Evolutionary conservation across 2,113 vertebrate genomes (phyloP).

Genomic region (Vulpes vulpes): DNA sequence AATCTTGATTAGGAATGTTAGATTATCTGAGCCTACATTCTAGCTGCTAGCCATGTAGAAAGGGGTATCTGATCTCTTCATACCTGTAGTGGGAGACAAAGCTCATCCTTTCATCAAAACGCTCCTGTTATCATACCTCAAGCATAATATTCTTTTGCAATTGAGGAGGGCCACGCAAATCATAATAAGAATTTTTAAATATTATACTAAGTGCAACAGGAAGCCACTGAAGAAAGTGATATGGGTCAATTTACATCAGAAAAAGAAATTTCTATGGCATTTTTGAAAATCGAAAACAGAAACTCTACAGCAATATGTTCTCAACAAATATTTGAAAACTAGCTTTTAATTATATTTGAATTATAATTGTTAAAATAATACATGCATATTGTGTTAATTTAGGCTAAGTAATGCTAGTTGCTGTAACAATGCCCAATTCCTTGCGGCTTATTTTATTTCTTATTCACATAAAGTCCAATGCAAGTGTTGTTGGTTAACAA

Average conservation of each 20-base stretch:
- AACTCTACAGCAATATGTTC: neutral
- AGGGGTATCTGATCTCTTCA: neutral
- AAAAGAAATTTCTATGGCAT: neutral
- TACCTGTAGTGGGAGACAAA: neutral
- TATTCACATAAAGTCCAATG: neutral
- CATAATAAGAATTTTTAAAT: constrained; percentile 24
- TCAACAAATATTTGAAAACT: neutral
- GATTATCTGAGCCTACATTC: neutral
- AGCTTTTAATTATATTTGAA: constrained; percentile 25
- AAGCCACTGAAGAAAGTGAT: neutral
- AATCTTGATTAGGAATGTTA: neutral
- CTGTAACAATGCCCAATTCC: neutral
- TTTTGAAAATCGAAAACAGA: neutral
- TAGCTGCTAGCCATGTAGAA: neutral
- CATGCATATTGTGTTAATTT: neutral
- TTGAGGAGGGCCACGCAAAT: neutral
- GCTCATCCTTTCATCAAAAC: neutral
- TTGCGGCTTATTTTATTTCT: neutral
- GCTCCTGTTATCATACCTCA: neutral
- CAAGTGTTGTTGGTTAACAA: neutral
- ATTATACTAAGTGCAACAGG: neutral
- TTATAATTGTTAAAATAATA: constrained; percentile 46
- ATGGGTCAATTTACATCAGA: neutral
- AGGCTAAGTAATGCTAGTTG: neutral
- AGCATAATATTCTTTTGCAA: neutral